Percentiles rank a stretch among this genome's conserved stretches.
Conservation (phyloP, 2,113 vertebrate genomes). For the Xiphophorus hellerii region DNA sequence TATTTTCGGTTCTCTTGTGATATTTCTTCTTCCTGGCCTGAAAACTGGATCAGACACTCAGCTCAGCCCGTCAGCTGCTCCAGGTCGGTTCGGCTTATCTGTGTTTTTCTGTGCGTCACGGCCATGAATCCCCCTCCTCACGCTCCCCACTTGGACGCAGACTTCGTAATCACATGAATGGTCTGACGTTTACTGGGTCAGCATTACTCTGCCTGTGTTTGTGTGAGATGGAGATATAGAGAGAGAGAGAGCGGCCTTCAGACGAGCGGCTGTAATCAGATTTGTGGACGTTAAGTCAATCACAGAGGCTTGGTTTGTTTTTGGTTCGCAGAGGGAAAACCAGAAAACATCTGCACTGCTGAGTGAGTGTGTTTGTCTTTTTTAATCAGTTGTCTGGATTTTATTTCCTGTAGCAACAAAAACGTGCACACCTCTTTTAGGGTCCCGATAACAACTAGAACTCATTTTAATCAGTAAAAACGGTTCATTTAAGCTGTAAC, state of each 20-base stretch:
- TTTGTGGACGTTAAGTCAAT: constrained; percentile 31
- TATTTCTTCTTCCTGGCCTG: too few relatives aligned
- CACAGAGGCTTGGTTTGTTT: constrained; percentile 6
- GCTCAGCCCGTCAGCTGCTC: constrained; percentile 8
- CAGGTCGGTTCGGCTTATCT: constrained; percentile 27
- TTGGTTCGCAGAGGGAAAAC: constrained; percentile 13
- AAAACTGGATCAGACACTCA: constrained; percentile 15
- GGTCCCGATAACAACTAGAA: neutral
- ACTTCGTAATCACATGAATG: constrained; percentile 30
- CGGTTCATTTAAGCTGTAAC: neutral
- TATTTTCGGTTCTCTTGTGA: constrained; percentile 4
- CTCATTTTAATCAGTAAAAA: neutral
- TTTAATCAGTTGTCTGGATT: constrained; percentile 1
- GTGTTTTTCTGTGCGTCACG: constrained; percentile 12
- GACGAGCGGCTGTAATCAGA: constrained; percentile 32
- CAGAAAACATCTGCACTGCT: constrained; percentile 23
- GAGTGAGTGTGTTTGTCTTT: constrained; percentile 4
- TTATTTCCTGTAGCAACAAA: neutral
- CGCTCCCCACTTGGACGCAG: neutral
- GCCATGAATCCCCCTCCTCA: neutral
- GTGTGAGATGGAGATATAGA: too few relatives aligned
- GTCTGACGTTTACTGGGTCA: constrained; percentile 39
- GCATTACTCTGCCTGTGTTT: neutral
- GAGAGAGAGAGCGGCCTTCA: neutral
- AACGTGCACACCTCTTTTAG: too few relatives aligned